Evolutionary conservation across 1,140 invertebrate species (phyloP), one percentile per base, ranked within the genome.

Genomic region (Agrilus planipennis): DNA sequence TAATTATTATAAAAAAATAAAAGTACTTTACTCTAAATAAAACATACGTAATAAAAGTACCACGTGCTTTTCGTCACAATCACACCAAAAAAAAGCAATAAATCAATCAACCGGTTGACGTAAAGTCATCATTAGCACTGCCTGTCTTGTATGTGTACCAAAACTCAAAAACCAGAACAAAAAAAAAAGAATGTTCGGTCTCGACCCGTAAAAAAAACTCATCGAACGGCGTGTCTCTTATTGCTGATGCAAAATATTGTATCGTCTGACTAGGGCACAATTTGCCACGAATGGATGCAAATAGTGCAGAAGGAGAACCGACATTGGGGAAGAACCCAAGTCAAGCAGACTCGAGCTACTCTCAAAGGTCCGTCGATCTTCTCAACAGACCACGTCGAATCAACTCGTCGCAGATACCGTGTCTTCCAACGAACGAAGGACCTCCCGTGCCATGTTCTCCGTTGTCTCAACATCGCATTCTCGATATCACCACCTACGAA

Each of bases 271-370:
- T 71, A 87, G 86, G 86, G 73, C 85, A 89, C 73, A 88, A 89
- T 72, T 74, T 88, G 75, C 86, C 85, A 52, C 82, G 87, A 63
- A 81, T 75, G 49, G 88, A 91, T 60, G 84, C 79, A 43, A 86
- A 81, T 69, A 89, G 84, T 60, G 76, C 85, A 38, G 82, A 84
- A 53, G 86, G 84, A 36, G 87, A 89, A 49, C 76, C 75, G 30
- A 70, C 73, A 20, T 69, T 46, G 25, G 47, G 65, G 40, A 64
- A 72, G 34, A 76, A 79, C 46, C 77, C 77, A 34, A 75, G 81
- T 4, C 73, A 79, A 52, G 82, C 80, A 9, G 81, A 79, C 9
- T 71, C 77, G 14, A 86, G 85, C 35, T 89, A 86, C 64, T 89
- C 84, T 65, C 77, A 77, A 60, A 87, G 87, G 59, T 87, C 84